A percentile compares a stretch with the other conserved stretches of the same genome.
These are phyloP conservation scores for Chelon labrosus DNA, from an alignment of 2,797 vertebrate species.

Conservation along the genomic window DNA sequence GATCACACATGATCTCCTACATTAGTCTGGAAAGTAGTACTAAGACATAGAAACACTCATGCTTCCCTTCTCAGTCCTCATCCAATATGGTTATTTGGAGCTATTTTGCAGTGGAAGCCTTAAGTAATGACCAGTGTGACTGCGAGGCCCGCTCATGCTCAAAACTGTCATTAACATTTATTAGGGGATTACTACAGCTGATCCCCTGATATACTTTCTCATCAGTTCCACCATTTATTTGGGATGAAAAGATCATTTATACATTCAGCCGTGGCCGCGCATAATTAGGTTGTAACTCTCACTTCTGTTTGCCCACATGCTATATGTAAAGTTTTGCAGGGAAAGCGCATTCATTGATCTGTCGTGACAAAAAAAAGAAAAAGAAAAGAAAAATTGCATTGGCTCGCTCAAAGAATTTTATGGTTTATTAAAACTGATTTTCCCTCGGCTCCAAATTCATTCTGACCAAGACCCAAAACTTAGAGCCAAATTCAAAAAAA, in stretches of 20 bases:
- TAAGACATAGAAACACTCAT: too few species aligned
- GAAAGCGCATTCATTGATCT: background rate
- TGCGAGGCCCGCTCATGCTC: background rate
- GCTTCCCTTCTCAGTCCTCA: too few species aligned
- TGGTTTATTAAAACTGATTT: background rate
- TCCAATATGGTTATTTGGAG: background rate
- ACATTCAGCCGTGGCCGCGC: background rate
- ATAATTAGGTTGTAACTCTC: background rate
- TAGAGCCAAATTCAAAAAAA: background rate
- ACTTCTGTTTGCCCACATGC: background rate
- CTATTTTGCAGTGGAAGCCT: background rate
- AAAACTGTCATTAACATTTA: constrained; percentile 9
- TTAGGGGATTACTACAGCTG: background rate
- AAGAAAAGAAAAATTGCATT: background rate
- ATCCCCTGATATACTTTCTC: background rate
- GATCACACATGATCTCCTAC: background rate
- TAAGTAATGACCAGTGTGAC: constrained; percentile 1
- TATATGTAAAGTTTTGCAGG: background rate
- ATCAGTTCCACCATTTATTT: constrained; percentile 2
- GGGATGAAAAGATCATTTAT: background rate
- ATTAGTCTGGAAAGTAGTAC: too few species aligned
- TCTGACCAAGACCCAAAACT: background rate
- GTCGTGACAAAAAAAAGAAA: background rate
- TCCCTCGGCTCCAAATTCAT: background rate
- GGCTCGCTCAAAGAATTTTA: background rate